Base-by-base conservation (phyloP, 1,140 invertebrate genomes). In the Pseudomyrmex pallidus region DNA sequence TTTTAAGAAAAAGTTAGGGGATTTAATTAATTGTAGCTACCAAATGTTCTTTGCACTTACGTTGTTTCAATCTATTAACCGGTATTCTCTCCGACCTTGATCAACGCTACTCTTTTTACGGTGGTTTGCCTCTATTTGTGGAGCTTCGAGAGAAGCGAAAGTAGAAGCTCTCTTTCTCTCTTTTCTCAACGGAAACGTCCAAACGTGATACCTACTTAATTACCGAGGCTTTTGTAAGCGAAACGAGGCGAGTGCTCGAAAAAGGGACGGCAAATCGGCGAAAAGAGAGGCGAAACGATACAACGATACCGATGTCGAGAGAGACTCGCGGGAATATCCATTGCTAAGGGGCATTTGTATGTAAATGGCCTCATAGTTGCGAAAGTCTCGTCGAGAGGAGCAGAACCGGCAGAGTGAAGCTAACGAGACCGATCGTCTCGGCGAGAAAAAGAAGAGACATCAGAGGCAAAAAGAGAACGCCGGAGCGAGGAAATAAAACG, bases 361-460 rank as follows among this genome's bases (percentile, higher is more conserved):
- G 88, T 89, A 88, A 89, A 89, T 89, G 88, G 87, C 67, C 64
- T 85, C 84, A 84, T 76, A 83, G 84, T 86, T 86, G 78, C 74
- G 85, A 86, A 85, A 88, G 87, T 84, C 82, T 62, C 59, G 56
- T 74, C 74, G 86, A 59, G 52, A 50, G 61, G 22, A 63, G 22
- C 50, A 63, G 76, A 68, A 78, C 64, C 57, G 67, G 67, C 62
- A 63, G 80, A 66, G 73, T 54, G 70, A 83, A 88, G 80, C 83
- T 89, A 89, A 89, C 87, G 87, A 89, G 87, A 87, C 87, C 87
- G 87, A 89, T 88, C 87, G 87, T 84, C 73, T 44, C 74, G 68
- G 64, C 74, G 56, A 66, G 50, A 84, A 67, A 86, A 88, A 83
- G 74, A 88, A 74, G 61, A 80, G 59, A 84, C 63, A 84, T 66